A percentile compares a stretch with the other conserved stretches of the same genome.
Conservation (phyloP, 2,797 vertebrate species). For the Sarcoramphus papa region DNA sequence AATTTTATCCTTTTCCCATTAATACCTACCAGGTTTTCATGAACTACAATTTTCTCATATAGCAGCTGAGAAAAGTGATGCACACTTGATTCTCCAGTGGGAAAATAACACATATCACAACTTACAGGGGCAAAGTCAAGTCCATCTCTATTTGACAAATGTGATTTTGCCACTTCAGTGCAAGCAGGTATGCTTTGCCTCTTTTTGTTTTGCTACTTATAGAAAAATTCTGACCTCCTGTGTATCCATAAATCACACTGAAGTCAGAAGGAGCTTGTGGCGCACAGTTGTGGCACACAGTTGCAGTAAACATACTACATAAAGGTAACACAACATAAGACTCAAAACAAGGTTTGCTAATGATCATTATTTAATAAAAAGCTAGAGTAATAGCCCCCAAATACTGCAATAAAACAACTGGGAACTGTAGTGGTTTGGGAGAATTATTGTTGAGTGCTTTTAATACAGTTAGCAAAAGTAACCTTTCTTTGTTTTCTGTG, state of each 20-base stretch:
- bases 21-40: neutral
- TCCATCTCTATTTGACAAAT: neutral
- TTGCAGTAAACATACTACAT: neutral
- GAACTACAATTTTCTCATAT: neutral
- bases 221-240: neutral
- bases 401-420: neutral
- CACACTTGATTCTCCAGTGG: neutral
- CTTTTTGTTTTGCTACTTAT: neutral
- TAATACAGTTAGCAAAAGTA: constrained; percentile 2
- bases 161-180: neutral
- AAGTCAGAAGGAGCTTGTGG: neutral
- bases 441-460: neutral
- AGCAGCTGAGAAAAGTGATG: neutral
- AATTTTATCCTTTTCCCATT: neutral
- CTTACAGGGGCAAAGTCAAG: neutral
- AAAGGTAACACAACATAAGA: neutral
- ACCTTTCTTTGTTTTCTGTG: constrained; percentile 15
- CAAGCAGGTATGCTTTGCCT: neutral
- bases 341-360: neutral
- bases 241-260: neutral
- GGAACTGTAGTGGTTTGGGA: neutral
- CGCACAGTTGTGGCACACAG: neutral
- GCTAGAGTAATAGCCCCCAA: neutral
- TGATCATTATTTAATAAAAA: neutral
- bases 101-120: neutral